Percentiles rank a stretch among this genome's conserved stretches.
These are phyloP conservation scores for Norana najaformis DNA, from an alignment of 2,888 invertebrate species.

Conservation along the genomic window DNA sequence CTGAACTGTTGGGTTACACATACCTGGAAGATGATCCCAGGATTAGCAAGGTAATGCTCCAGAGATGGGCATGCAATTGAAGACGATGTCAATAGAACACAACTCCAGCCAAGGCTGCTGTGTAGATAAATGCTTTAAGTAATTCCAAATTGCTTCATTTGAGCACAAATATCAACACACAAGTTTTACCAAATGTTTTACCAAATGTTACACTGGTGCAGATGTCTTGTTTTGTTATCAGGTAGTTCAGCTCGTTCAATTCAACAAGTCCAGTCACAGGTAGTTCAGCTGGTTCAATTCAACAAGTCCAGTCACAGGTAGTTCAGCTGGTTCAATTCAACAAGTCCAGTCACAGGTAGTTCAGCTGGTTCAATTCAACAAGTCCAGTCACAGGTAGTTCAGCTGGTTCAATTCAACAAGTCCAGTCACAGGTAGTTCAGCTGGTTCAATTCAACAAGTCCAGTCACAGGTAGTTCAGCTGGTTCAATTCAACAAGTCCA, in stretches of 20 bases:
- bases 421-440: conserved; percentile 2
- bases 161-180: too few relatives aligned
- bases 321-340: background rate
- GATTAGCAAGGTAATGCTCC: too few relatives aligned
- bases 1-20: too few relatives aligned
- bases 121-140: background rate
- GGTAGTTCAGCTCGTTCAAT: background rate
- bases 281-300: background rate
- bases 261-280: background rate
- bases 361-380: background rate
- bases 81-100: too few relatives aligned
- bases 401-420: background rate
- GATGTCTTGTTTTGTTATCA: background rate
- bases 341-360: background rate
- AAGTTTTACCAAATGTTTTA: too few relatives aligned
- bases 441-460: background rate
- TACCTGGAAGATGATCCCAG: too few relatives aligned
- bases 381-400: conserved; percentile 2
- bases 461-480: conserved; percentile 2
- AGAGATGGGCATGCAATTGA: too few relatives aligned
- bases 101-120: background rate
- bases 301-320: background rate
- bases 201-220: background rate
- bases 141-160: background rate
- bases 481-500: background rate